A percentile compares a stretch with the other conserved stretches of the same genome.
These are phyloP conservation scores for Oreonectes daqikongensis DNA, from an alignment of 2,797 vertebrate species.

Conservation along the genomic window DNA sequence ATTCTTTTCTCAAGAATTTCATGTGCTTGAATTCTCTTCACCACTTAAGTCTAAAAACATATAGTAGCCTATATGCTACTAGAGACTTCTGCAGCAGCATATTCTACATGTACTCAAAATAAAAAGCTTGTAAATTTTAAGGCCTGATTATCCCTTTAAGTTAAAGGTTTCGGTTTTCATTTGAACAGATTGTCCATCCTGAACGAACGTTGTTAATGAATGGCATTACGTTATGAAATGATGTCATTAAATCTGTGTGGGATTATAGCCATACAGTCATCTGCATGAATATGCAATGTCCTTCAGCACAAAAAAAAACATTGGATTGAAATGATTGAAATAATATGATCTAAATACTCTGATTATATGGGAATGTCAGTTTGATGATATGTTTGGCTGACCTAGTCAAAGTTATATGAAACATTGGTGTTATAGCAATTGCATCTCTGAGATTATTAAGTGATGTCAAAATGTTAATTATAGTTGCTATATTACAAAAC, in stretches of 20 bases:
- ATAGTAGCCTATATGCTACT: neutral
- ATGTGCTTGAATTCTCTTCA: neutral
- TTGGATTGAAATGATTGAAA: neutral
- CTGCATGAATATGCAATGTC: neutral
- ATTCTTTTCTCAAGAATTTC: neutral
- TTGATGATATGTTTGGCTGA: conserved; percentile 19
- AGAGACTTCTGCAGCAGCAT: neutral
- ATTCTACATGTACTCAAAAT: conserved; percentile 5
- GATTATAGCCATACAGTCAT: neutral
- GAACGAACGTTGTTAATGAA: conserved; percentile 2
- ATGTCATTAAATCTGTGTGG: conserved; percentile 10
- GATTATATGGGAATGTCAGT: neutral
- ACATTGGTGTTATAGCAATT: neutral
- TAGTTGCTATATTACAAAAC: no score
- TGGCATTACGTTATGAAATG: conserved; percentile 12
- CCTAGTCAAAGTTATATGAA: neutral
- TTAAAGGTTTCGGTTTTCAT: conserved; percentile 20
- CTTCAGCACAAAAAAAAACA: neutral
- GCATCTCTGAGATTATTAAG: no score
- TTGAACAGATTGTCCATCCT: conserved; percentile 25
- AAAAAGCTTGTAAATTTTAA: conserved; percentile 44
- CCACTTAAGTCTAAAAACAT: neutral
- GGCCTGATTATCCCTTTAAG: conserved; percentile 23
- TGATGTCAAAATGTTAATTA: no score
- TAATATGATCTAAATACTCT: neutral